Evolutionary conservation across 2,888 invertebrate genomes (phyloP), one percentile per base, ranked within the genome.

Genomic region (Apeira syringaria): DNA sequence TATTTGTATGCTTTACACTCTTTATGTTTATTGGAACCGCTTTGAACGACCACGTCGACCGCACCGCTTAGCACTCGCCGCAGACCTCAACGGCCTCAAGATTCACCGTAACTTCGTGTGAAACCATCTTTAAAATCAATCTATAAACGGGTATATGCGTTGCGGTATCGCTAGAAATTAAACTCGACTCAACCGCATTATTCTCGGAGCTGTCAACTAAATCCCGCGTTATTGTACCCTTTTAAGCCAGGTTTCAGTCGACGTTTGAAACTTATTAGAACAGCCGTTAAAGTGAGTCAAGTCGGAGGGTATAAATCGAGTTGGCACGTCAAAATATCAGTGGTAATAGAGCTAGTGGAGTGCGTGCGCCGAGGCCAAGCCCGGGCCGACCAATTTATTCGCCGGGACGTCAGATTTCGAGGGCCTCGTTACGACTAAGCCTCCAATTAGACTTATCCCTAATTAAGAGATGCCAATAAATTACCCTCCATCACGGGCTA

Each of bases 401-500:
- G 79, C 68, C 81, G 83, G 86, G 80, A 86, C 88, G 88, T 88
- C 89, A 89, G 88, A 88, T 89, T 88, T 89, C 83, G 85, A 89
- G 89, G 79, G 89, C 80, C 90, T 90, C 90, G 90, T 90, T 90
- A 90, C 88, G 80, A 84, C 88, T 90, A 90, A 90, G 90, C 90
- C 89, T 84, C 90, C 90, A 90, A 90, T 90, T 90, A 90, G 90
- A 90, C 90, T 90, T 90, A 90, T 90, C 90, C 90, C 90, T 90
- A 90, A 90, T 90, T 90, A 90, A 90, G 90, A 90, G 90, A 90
- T 90, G 90, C 90, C 90, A 88, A 90, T 90, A 90, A 90, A 90
- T 90, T 90, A 90, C 90, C 89, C 90, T 89, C 90, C 89, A 90
- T 90, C 90, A 90, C 83, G 83, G 87, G 71, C 86, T 89, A 88